Percentiles rank a stretch among this genome's conserved stretches.
Evolutionary conservation across 2,797 vertebrate species (phyloP).

Genomic region (Gallinago nigripennis): DNA sequence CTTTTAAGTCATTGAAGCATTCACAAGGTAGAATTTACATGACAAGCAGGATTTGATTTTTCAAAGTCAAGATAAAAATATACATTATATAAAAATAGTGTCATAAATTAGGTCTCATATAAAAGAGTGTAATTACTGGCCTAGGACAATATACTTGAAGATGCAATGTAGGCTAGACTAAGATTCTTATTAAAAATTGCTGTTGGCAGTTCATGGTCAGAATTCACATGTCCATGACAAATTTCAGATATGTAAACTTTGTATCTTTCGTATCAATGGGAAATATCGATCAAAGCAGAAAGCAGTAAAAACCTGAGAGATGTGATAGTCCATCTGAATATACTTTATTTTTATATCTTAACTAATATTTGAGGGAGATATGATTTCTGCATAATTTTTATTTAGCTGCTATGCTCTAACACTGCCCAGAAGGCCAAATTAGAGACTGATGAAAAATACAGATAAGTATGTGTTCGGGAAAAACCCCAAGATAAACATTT

Average conservation of each 20-base stretch:
- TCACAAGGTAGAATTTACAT: constrained; percentile 48
- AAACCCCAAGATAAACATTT: background rate
- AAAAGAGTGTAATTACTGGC: background rate
- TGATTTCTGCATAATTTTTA: background rate
- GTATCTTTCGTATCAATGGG: background rate
- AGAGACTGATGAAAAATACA: background rate
- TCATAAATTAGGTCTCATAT: constrained; percentile 14
- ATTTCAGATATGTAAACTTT: background rate
- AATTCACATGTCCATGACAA: background rate
- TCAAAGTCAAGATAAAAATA: constrained; percentile 57
- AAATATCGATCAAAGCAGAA: background rate
- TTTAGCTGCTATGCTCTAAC: background rate
- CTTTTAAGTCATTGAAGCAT: constrained; percentile 15
- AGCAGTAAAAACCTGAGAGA: background rate
- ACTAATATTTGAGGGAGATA: background rate
- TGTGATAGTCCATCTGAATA: background rate
- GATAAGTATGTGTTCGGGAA: background rate
- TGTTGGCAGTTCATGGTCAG: background rate
- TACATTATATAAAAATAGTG: constrained; percentile 33
- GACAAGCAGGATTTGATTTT: constrained; percentile 42
- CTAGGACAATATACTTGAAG: constrained; percentile 2
- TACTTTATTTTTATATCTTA: background rate
- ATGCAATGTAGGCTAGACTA: background rate
- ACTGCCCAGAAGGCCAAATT: background rate
- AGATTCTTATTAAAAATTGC: background rate